These are phyloP conservation scores for Trachurus trachurus DNA, from an alignment of 2,797 vertebrate species.

Conservation along the genomic window DNA sequence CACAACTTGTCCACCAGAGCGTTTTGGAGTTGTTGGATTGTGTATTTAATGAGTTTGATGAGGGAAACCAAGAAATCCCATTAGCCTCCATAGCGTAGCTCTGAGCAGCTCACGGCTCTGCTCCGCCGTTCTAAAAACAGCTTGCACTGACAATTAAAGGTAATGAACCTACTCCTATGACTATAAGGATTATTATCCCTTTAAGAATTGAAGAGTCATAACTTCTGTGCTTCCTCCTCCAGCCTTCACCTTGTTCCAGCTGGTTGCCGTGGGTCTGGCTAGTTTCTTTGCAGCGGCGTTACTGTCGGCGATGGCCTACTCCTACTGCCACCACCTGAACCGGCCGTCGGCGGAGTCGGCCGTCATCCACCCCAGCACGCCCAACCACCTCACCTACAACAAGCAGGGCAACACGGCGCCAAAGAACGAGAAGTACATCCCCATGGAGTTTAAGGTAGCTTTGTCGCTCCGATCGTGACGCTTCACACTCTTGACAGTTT, in stretches of 20 bases:
- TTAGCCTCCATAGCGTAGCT: no score
- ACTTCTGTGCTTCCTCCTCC: neutral
- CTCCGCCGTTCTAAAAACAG: no score
- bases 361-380: conserved; percentile 94
- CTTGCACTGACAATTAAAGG: no score
- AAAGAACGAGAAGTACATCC: conserved; percentile 97
- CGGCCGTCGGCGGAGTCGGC: conserved; percentile 91
- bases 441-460: conserved; percentile 97
- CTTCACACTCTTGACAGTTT: neutral
- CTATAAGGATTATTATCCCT: no score
- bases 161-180: no score
- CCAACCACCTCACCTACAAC: conserved; percentile 96
- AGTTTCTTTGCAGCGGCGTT: conserved; percentile 92
- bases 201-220: no score
- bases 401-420: conserved; percentile 89
- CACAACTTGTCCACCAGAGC: no score
- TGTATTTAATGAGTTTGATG: no score
- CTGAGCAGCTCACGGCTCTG: no score
- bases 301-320: conserved; percentile 90
- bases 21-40: no score
- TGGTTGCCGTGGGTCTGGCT: conserved; percentile 90
- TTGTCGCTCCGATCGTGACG: no score
- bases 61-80: no score
- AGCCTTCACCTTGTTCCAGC: conserved; percentile 95
- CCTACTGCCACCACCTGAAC: conserved; percentile 90